Evolutionary conservation across 30 jellyfish, hydroid and myxozoan genomes (phyloP), one percentile per base, ranked within the genome.

Genomic region (Pseudorhiza aurosa): DNA sequence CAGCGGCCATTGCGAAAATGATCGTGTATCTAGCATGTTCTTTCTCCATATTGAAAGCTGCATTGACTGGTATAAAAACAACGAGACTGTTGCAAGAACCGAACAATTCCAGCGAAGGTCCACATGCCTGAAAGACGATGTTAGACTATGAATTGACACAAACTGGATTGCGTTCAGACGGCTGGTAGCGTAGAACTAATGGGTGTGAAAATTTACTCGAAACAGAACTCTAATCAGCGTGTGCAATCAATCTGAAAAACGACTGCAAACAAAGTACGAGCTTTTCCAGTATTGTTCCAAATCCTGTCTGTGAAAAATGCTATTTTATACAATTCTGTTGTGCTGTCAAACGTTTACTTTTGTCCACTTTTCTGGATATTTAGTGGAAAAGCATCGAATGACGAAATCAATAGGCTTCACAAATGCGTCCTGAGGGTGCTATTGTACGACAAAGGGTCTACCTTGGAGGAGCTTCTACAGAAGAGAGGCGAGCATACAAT

Each of bases 361-460:
- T 57, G 71, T 57, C 71, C 71, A 22, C 18, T 46, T 22, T 11
- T 46, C 60, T 46, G 60, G 19, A 46, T 46, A 27, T 46, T 46
- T 46, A 46, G 39, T 57, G 39, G 71, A 17, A 57, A 57, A 57
- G 9, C 71, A 25, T 57, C 39, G 40, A 57, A 57, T 5, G 18
- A 57, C 18, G 40, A 57, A 22, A 57, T 57, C 40, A 57, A 22
- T 57, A 57, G 71, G 25, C 9, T 57, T 28, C 71, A 57, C 44
- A 57, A 57, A 57, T 39, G 71, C 25, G 71, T 39, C 71, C 37
- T 57, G 71, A 57, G 71, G 25, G 40, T 57, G 71, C 39, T 12
- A 29, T 39, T 57, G n/a, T 35, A 12, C n/a, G 40, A 57, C 27
- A 0, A 57, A 3, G 71, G 44, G 40, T 57, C 71, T 57, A 17